Conservation (phyloP, 2,797 vertebrate species). For the Cryptoblepharus egeriae region DNA sequence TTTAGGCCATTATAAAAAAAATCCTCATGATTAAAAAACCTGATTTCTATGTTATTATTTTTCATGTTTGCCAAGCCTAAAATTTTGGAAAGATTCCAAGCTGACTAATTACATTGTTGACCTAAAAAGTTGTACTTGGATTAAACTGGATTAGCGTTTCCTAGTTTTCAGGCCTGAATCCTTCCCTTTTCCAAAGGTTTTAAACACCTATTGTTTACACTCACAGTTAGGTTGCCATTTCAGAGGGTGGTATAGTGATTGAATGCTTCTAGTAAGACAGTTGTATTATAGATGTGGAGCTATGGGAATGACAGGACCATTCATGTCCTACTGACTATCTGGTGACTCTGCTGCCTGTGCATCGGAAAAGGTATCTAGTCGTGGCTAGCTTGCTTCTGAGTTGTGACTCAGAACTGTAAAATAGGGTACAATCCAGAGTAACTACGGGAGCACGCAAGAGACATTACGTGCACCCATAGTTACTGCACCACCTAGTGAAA, state of each 20-base stretch:
- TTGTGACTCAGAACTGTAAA: not conserved
- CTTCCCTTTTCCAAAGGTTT: not conserved
- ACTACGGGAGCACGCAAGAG: too few species aligned
- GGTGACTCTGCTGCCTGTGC: not conserved
- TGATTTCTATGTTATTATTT: slow-evolving; percentile 37
- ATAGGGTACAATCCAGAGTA: too few species aligned
- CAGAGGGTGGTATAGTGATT: not conserved
- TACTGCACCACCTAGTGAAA: too few species aligned
- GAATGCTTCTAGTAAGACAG: not conserved
- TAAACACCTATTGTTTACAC: slow-evolving; percentile 23
- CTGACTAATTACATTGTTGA: slow-evolving; percentile 50
- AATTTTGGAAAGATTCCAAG: slow-evolving; percentile 45
- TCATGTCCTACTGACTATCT: not conserved
- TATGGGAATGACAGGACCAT: not conserved
- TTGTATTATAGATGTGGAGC: not conserved
- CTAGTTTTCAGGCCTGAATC: slow-evolving; percentile 22
- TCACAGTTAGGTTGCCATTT: not conserved
- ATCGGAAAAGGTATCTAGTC: not conserved
- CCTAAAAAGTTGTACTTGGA: slow-evolving; percentile 39
- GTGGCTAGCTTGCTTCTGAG: not conserved
- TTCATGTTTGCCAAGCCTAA: slow-evolving; percentile 47
- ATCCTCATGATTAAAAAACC: not conserved
- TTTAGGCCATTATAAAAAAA: slow-evolving; percentile 1
- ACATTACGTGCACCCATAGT: too few species aligned
- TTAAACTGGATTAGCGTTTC: slow-evolving; percentile 44